phyloP scores from a whole-genome alignment of 1,140 invertebrate genomes.

The Aphaenogaster rudis region DNA sequence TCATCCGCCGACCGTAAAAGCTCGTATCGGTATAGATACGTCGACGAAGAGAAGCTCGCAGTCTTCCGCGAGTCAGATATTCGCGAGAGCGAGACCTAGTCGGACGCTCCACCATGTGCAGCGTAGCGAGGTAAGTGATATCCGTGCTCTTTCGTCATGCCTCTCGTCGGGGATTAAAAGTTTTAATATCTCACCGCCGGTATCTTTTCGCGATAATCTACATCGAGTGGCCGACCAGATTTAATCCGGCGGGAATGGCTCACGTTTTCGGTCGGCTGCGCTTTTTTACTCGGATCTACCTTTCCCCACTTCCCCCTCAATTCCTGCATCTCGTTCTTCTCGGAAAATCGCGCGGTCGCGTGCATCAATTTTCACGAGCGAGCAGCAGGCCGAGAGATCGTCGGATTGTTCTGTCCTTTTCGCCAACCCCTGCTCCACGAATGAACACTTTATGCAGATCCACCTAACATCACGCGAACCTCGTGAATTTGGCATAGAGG shows the following conservation, averaged over 20 bases:
- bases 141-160: background rate
- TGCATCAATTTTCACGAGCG: conserved; percentile 72
- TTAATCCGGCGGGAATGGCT: background rate
- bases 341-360: conserved; percentile 32
- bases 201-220: conserved; percentile 24
- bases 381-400: conserved; percentile 71
- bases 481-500: conserved; percentile 83
- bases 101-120: background rate
- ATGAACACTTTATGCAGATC: conserved; percentile 80
- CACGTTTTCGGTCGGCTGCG: background rate
- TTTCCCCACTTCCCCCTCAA: background rate
- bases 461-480: conserved; percentile 77
- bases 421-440: conserved; percentile 52
- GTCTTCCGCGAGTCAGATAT: background rate
- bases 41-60: conserved; percentile 12
- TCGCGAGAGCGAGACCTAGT: background rate
- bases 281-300: background rate
- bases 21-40: conserved; percentile 63
- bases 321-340: background rate
- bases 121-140: background rate
- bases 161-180: conserved; percentile 30
- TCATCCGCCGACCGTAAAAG: conserved; percentile 41
- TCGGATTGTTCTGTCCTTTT: conserved; percentile 69
- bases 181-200: conserved; percentile 1
- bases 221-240: conserved; percentile 5